These are phyloP conservation scores for Numenius arquata DNA, from an alignment of 2,113 vertebrate species.

Conservation along the genomic window DNA sequence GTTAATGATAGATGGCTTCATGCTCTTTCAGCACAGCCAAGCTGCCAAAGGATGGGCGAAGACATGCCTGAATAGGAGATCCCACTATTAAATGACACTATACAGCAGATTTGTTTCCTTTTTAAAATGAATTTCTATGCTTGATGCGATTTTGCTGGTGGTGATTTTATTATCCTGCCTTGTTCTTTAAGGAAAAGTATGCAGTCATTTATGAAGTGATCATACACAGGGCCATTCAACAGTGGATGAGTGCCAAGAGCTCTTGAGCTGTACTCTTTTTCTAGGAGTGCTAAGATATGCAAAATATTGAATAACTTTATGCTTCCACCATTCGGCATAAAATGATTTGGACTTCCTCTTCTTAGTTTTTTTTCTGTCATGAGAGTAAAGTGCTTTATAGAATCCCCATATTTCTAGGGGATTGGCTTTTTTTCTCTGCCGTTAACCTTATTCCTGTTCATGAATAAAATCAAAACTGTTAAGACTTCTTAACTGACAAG, in stretches of 20 bases:
- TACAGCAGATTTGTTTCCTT: background rate
- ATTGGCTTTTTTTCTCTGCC: background rate
- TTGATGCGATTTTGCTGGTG: background rate
- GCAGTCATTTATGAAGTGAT: background rate
- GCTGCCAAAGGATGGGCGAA: background rate
- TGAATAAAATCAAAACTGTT: background rate
- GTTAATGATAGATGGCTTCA: background rate
- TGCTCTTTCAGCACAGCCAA: background rate
- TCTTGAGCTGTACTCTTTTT: background rate
- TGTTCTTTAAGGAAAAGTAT: background rate
- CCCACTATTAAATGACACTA: background rate
- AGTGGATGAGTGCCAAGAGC: background rate
- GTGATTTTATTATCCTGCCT: background rate
- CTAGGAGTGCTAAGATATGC: background rate
- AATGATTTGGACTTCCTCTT: background rate
- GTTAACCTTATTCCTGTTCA: background rate
- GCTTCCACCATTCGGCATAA: background rate
- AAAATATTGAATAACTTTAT: background rate
- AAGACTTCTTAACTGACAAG: background rate
- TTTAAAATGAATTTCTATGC: background rate
- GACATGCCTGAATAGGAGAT: background rate
- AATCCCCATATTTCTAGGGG: background rate
- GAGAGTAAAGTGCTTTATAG: background rate
- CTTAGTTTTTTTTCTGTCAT: background rate
- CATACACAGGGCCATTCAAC: background rate